Conservation (phyloP, 2,797 vertebrate species). For the Myiotriccus ornatus region DNA sequence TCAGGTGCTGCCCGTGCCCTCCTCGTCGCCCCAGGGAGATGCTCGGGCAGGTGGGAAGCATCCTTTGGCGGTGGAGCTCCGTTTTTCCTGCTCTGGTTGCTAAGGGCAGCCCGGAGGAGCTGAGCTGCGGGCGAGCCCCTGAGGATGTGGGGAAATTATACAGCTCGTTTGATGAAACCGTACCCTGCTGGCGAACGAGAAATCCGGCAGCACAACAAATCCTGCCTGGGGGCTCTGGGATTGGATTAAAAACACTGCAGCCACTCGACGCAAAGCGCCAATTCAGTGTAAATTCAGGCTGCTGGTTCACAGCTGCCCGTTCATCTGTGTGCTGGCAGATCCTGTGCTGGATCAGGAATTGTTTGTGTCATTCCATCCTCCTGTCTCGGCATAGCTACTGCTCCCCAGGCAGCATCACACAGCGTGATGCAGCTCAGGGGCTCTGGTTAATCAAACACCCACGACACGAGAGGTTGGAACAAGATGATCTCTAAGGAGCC, state of each 20-base stretch:
- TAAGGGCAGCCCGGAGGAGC: neutral
- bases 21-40: fast-evolving
- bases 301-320: neutral
- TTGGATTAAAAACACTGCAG: neutral
- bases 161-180: conserved; percentile 38
- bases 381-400: fast-evolving
- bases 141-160: neutral
- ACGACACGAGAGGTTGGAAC: fast-evolving
- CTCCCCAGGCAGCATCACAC: fast-evolving
- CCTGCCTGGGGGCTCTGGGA: neutral
- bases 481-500: fast-evolving
- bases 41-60: neutral
- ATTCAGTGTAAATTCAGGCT: neutral
- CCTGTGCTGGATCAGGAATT: neutral
- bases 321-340: neutral
- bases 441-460: fast-evolving
- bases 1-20: neutral
- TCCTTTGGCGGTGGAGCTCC: neutral
- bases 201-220: conserved; percentile 23
- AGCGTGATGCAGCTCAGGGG: fast-evolving
- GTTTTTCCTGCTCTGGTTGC: neutral
- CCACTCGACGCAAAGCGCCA: neutral
- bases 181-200: neutral
- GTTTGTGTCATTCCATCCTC: fast-evolving
- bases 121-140: conserved; percentile 17